phyloP scores from a whole-genome alignment of 2,113 vertebrate genomes.

The Meriones unguiculatus region DNA sequence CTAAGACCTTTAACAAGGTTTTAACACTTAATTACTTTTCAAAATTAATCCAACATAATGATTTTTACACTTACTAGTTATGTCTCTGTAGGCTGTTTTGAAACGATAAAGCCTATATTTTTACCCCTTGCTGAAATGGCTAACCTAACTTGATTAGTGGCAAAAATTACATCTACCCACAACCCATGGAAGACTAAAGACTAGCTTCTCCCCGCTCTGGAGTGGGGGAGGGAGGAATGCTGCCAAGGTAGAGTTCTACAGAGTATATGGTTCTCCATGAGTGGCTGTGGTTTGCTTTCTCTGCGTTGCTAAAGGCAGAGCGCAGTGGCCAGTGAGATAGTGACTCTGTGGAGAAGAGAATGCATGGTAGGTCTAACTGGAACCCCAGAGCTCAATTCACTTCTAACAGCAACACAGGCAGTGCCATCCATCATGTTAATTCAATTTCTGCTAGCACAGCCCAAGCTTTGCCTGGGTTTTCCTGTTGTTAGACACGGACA shows the following conservation, averaged over 20 bases:
- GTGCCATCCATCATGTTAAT: not conserved
- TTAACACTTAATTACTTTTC: slow-evolving; percentile 17
- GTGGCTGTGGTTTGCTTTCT: too few relatives aligned
- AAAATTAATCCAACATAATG: slow-evolving; percentile 23
- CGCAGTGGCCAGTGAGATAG: not conserved
- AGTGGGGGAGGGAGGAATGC: not conserved
- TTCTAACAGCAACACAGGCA: not conserved
- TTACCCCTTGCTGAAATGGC: slow-evolving; percentile 17
- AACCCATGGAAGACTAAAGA: not conserved
- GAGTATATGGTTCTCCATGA: too few relatives aligned
- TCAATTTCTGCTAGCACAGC: not conserved
- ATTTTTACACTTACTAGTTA: slow-evolving; percentile 1
- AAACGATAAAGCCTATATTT: not conserved
- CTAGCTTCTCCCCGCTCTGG: not conserved
- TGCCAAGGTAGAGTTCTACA: not conserved
- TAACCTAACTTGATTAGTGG: not conserved
- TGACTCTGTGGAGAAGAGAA: not conserved
- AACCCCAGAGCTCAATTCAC: not conserved
- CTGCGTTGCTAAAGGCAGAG: not conserved
- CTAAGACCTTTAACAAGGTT: not conserved
- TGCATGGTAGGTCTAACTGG: not conserved
- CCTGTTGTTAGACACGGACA: not conserved
- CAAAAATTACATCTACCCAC: not conserved
- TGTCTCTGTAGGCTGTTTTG: not conserved
- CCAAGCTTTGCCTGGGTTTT: not conserved